Base-by-base conservation (phyloP, 2,797 vertebrate genomes). In the Salarias fasciatus region DNA sequence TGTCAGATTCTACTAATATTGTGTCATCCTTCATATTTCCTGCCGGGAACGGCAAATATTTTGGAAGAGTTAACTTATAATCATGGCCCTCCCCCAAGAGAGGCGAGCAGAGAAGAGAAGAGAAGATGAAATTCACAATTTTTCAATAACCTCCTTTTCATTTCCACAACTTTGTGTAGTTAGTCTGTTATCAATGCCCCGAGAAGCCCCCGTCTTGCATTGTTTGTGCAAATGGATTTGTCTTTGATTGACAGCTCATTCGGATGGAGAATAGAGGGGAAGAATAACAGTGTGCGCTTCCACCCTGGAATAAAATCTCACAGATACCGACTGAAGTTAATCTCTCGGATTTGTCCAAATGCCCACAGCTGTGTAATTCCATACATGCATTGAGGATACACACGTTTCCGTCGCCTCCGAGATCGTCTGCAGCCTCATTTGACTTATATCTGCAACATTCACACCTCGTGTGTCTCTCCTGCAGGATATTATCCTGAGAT, bases 161-260 rank as follows among this genome's bases (percentile, higher is more conserved):
- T 73, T 80, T 77, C 52, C 31, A 54, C 12, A 68, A 43, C 18
- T 68, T 67, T 61, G 35, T 49, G 31, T 11, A 28, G 7, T 11
- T 38, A 68, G 53, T 65, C 49, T 83, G 47, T 72, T 69, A 68
- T 75, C 37, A 1, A 67, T 70, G 49, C 43, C 56, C 72, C 47
- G 15, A 47, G 48, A 70, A 69, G 48, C 33, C 60, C 1, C 0
- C 18, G 8, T 54, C 59, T 60, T 60, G 49, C 47, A 53, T 47
- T 72, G 58, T 70, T 73, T 72, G 64, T 65, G 44, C 49, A 60
- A 75, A 75, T 69, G 13, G 42, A 38, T 77, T 82, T 65, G 50
- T 77, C 45, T 80, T 73, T 77, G 79, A 82, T 37, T 79, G 80
- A 81, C 82, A 83, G 76, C 41, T 75, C 57, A 75, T 66, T 80